Evolutionary conservation across 2,797 vertebrate species (phyloP), one percentile per base, ranked within the genome.

Genomic region (Pyrrhura leucotis): DNA sequence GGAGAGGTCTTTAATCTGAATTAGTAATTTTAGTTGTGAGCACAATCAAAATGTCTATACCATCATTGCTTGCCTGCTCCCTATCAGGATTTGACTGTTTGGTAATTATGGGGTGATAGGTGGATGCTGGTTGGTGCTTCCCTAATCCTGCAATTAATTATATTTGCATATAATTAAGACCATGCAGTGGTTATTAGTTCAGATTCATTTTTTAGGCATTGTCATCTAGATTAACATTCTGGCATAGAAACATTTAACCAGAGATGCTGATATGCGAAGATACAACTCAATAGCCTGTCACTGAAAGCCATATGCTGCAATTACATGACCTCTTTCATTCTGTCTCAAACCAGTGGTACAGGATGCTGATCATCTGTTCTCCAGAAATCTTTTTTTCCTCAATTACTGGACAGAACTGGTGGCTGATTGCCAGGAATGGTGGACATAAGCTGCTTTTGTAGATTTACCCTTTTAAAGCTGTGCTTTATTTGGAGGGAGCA

Each of bases 381-480:
- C 40, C 67, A 84, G 82, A 82, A 73, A 20, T 56, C 26, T 35
- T 29, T 90, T 84, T 81, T 92, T 66, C 25, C 48, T 54, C 28
- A 65, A 39, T 93, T 90, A 84, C 82, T 92, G 87, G 63, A 45
- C 84, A 76, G 92, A 94, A 83, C 79, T 88, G 40, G 40, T 95
- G 93, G 90, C 85, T 69, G 44, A 68, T 65, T 86, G 79, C 91
- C 92, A 96, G 66, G 15, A 86, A 19, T 66, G 39, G 37, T 87
- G 87, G 74, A 59, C 75, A 69, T 94, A 95, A 96, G 92, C 65
- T 90, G 65, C 93, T 95, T 95, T 93, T 65, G 14, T 73, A 90
- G 89, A 84, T 90, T 91, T 93, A 62, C 73, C 28, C 58, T 76
- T 93, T 78, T 79, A 88, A 93, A 91, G 74, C 79, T 86, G 53